Percentiles rank a stretch among this genome's conserved stretches.
phyloP scores from a whole-genome alignment of 2,888 invertebrate genomes.

The Drosophila quinaria region DNA sequence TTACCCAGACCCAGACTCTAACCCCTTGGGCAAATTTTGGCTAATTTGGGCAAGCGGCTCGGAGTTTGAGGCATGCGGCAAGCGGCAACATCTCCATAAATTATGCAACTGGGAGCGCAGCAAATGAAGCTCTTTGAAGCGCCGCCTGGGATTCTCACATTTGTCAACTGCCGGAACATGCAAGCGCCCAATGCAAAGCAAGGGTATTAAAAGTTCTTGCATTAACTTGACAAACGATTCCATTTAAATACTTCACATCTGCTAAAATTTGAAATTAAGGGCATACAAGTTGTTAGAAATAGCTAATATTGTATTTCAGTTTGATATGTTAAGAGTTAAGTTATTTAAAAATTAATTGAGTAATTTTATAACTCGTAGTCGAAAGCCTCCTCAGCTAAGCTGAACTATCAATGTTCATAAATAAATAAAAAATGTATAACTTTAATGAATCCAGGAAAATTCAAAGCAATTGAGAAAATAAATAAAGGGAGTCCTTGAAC shows the following conservation, averaged over 20 bases:
- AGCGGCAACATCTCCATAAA: conserved; percentile 51
- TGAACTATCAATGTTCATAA: too few relatives aligned
- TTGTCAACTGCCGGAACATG: conserved; percentile 62
- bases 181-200: conserved; percentile 3
- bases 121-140: conserved; percentile 61
- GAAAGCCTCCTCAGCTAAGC: too few relatives aligned
- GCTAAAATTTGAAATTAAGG: neutral
- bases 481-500: too few relatives aligned
- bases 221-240: conserved; percentile 5
- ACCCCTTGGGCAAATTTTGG: conserved; percentile 62
- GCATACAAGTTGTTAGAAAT: neutral
- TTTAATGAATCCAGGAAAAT: too few relatives aligned
- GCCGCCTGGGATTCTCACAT: conserved; percentile 72
- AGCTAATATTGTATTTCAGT: neutral
- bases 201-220: conserved; percentile 7
- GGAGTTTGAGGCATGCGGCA: conserved; percentile 21
- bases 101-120: conserved; percentile 65
- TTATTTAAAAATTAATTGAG: too few relatives aligned
- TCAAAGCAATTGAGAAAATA: too few relatives aligned
- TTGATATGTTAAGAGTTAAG: neutral
- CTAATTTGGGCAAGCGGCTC: conserved; percentile 59
- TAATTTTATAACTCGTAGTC: too few relatives aligned
- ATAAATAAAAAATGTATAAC: too few relatives aligned
- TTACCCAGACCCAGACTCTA: conserved; percentile 31
- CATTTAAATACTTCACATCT: neutral